phyloP scores from a whole-genome alignment of 2,797 vertebrate genomes.

The Halcyon smyrnensis region DNA sequence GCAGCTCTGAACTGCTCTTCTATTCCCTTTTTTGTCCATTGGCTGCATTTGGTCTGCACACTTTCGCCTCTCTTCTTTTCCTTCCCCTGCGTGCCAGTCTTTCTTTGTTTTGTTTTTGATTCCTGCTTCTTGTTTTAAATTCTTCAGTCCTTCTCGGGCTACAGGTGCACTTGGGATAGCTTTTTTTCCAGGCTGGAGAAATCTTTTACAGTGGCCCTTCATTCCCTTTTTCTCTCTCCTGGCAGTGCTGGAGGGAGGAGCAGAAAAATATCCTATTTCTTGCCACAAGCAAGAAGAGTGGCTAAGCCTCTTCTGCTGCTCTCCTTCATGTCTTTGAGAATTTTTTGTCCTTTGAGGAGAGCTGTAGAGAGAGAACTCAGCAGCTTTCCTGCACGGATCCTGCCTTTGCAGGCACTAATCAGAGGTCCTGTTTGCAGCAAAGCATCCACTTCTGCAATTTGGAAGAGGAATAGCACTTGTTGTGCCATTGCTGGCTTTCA shows the following conservation, averaged over 20 bases:
- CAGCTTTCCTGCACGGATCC: neutral
- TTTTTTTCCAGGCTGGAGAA: neutral
- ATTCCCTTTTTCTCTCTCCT: neutral
- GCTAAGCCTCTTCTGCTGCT: neutral
- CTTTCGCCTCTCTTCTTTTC: neutral
- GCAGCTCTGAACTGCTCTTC: neutral
- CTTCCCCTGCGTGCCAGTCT: neutral
- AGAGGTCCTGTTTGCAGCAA: neutral
- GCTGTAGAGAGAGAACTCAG: neutral
- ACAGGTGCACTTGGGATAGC: neutral
- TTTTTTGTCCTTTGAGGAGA: neutral
- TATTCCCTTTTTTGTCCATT: neutral
- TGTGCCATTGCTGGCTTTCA: constrained; percentile 33
- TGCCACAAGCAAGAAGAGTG: neutral
- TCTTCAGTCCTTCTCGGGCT: neutral
- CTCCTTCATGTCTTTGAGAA: neutral
- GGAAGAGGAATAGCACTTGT: neutral
- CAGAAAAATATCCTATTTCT: neutral
- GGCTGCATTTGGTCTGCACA: neutral
- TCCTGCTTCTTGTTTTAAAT: neutral
- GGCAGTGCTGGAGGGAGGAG: neutral
- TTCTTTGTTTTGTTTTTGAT: neutral
- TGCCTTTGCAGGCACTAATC: neutral
- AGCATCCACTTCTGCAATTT: neutral
- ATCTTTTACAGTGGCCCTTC: neutral